phyloP scores from a whole-genome alignment of 2,797 vertebrate genomes.

The Lepidocolaptes lacrymiger region DNA sequence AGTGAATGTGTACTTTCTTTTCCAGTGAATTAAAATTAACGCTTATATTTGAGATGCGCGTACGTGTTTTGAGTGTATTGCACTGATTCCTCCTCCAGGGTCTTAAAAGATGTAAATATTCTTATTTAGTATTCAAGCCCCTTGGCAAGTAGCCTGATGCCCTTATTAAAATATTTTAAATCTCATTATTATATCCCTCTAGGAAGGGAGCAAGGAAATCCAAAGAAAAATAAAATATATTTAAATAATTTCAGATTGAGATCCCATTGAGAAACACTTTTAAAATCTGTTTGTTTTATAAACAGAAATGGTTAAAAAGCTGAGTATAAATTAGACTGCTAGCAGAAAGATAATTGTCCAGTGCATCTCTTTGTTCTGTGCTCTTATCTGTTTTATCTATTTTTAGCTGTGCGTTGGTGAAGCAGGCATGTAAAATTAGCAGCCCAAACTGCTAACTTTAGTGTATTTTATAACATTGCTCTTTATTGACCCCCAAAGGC shows the following conservation, averaged over 20 bases:
- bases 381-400: conserved; percentile 47
- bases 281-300: not conserved
- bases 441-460: conserved; percentile 12
- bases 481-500: conserved; percentile 31
- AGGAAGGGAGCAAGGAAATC: not conserved
- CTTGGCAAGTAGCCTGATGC: conserved; percentile 23
- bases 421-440: conserved; percentile 30
- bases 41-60: not conserved
- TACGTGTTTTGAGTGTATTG: not conserved
- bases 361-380: conserved; percentile 40
- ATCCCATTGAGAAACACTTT: not conserved
- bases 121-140: conserved; percentile 22
- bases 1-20: not conserved
- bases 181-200: not conserved
- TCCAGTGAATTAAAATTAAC: not conserved
- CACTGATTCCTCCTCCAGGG: not conserved
- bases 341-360: conserved; percentile 23
- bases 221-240: not conserved
- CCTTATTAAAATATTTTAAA: conserved; percentile 26
- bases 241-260: not conserved
- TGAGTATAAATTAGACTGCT: not conserved
- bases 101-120: conserved; percentile 30
- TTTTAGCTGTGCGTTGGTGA: conserved; percentile 14
- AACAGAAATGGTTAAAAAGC: not conserved
- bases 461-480: not conserved